phyloP scores from a whole-genome alignment of 2,888 invertebrate species.

The Heliconius aoede region DNA sequence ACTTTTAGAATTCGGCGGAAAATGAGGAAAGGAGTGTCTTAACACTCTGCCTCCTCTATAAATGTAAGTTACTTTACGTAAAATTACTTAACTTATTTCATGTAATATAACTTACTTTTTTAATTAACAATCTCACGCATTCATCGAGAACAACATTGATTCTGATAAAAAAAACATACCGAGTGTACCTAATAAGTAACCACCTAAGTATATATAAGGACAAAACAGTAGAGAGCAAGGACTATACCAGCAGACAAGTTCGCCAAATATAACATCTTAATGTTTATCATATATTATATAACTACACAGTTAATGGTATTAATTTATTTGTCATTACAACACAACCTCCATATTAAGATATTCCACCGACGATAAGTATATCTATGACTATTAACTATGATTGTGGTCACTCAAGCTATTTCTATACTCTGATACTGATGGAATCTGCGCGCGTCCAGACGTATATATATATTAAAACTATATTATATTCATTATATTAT shows the following conservation, averaged over 20 bases:
- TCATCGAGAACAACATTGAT: neutral
- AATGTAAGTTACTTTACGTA: no score
- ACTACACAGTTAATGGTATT: neutral
- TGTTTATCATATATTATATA: constrained; percentile 6
- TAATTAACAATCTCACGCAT: neutral
- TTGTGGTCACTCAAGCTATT: constrained; percentile 47
- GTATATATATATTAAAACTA: neutral
- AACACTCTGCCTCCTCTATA: no score
- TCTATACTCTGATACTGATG: constrained; percentile 39
- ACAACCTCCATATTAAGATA: constrained; percentile 48
- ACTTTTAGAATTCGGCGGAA: no score
- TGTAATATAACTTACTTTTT: no score
- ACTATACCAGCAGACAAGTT: neutral
- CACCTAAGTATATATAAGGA: neutral
- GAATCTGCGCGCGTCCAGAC: constrained; percentile 26
- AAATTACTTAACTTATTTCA: no score
- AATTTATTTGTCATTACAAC: constrained; percentile 50
- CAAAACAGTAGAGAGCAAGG: neutral
- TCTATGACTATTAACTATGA: constrained; percentile 55
- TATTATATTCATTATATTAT: constrained; percentile 7
- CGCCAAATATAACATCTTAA: neutral
- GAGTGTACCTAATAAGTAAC: neutral
- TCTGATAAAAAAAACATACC: neutral
- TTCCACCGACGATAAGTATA: constrained; percentile 58
- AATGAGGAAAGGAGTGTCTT: no score